These are phyloP conservation scores for Etheostoma cragini DNA, from an alignment of 2,113 vertebrate species.

Conservation along the genomic window DNA sequence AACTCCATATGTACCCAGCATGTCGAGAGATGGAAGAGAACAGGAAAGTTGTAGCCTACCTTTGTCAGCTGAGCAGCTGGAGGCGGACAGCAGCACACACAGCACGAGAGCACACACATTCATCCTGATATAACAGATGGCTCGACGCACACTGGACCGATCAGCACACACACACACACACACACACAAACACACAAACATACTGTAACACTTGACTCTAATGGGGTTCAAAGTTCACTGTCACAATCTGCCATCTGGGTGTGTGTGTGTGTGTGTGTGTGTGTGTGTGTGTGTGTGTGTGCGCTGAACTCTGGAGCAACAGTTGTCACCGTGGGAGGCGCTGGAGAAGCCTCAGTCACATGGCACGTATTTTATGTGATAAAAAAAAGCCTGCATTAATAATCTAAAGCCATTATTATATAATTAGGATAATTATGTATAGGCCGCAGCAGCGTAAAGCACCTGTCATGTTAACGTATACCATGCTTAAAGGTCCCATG, in stretches of 20 bases:
- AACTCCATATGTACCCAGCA: background rate
- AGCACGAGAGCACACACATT: slow-evolving; percentile 13
- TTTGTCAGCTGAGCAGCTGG: slow-evolving; percentile 42
- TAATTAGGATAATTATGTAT: too few relatives aligned
- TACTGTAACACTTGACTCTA: background rate
- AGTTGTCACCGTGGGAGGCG: background rate
- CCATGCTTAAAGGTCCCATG: too few relatives aligned
- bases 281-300: slow-evolving; percentile 10
- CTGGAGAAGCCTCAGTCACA: too few relatives aligned
- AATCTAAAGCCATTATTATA: too few relatives aligned
- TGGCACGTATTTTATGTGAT: too few relatives aligned
- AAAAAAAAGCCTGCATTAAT: too few relatives aligned
- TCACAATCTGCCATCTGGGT: background rate
- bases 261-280: slow-evolving; percentile 26
- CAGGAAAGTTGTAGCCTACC: slow-evolving; percentile 27
- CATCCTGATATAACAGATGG: slow-evolving; percentile 33
- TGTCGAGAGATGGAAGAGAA: background rate
- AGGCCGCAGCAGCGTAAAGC: too few relatives aligned
- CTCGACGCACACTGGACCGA: background rate
- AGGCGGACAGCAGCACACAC: slow-evolving; percentile 35
- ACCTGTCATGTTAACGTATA: too few relatives aligned
- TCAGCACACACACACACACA: slow-evolving; percentile 9
- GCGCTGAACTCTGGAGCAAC: background rate
- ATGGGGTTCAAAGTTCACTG: slow-evolving; percentile 41
- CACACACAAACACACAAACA: slow-evolving; percentile 1